Evolutionary conservation across 1,140 invertebrate genomes (phyloP), one percentile per base, ranked within the genome.

Genomic region (Apis dorsata): DNA sequence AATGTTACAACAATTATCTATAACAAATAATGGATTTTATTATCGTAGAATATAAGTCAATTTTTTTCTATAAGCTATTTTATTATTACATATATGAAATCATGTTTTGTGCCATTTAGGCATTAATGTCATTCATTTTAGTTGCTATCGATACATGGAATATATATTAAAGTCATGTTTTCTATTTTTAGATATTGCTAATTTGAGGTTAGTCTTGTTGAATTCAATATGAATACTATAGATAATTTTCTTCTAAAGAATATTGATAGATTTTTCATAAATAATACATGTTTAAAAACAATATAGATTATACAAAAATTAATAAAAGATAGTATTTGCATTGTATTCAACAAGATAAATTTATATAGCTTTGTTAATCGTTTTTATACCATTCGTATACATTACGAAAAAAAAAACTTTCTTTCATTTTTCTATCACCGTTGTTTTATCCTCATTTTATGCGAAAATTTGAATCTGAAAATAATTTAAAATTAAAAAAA

Each of bases 61-160:
- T 53, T 51, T 78, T 86, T 87, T 88, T 71, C n/a, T 59, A 70
- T 57, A 81, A 68, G 53, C 19, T 85, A 71, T 71, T 70, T 81
- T 76, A 71, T 77, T 85, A 81, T 59, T 70, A 53, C 65, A 81
- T 65, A 70, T 60, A 66, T 55, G 21, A 85, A n/a, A 74, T 83
- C 63, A 78, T 62, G 51, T 85, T 80, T 79, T 72, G 78, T 88
- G 73, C 68, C 60, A 70, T 81, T 49, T 73, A 78, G 53, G 60
- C 63, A 65, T 79, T 34, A 15, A 49, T 69, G n/a, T 85, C 57
- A 49, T 75, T 76, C 44, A 85, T 71, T 65, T 44, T 81, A 80
- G 79, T 88, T 81, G 60, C 44, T 59, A 81, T 62, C 74, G 10
- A 73, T 77, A 51, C 75, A 57, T 17, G 63, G 59, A 28, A 21